A percentile compares a stretch with the other conserved stretches of the same genome.
Evolutionary conservation across 2,113 vertebrate genomes (phyloP).

Genomic region (Puffinus mauretanicus): DNA sequence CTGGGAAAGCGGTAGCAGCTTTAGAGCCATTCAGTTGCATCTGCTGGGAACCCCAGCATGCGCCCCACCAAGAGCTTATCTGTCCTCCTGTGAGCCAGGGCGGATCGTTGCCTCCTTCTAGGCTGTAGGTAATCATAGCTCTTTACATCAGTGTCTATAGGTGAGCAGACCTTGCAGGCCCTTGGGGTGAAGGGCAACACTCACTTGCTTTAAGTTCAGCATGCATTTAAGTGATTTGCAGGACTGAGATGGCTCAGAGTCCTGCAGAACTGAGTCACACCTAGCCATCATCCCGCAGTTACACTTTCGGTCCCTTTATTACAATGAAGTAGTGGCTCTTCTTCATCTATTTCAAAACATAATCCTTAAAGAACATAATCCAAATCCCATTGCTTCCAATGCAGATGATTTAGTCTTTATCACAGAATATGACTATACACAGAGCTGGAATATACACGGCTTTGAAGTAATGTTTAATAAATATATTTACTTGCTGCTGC

Average conservation of each 20-base stretch:
- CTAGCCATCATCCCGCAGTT: neutral
- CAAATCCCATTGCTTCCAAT: neutral
- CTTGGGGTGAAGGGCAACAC: neutral
- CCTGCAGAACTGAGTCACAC: neutral
- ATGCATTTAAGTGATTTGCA: neutral
- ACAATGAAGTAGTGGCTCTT: neutral
- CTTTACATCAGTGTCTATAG: neutral
- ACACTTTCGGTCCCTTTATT: neutral
- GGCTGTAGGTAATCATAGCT: neutral
- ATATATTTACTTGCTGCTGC: neutral
- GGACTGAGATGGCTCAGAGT: neutral
- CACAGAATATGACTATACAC: neutral
- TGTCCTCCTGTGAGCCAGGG: neutral
- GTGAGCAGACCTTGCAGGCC: neutral
- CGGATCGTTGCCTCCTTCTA: neutral
- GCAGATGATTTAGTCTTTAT: neutral
- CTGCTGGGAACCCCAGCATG: neutral
- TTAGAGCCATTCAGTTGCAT: neutral
- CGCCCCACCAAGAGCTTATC: fast-evolving
- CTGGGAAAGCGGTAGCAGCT: neutral
- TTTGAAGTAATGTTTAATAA: slow-evolving; percentile 1
- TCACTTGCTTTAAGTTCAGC: neutral
- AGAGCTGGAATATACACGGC: neutral
- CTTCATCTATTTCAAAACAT: neutral
- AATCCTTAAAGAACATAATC: neutral